Evolutionary conservation across 2,888 invertebrate species (phyloP).

Genomic region (Esperia sulphurella): DNA sequence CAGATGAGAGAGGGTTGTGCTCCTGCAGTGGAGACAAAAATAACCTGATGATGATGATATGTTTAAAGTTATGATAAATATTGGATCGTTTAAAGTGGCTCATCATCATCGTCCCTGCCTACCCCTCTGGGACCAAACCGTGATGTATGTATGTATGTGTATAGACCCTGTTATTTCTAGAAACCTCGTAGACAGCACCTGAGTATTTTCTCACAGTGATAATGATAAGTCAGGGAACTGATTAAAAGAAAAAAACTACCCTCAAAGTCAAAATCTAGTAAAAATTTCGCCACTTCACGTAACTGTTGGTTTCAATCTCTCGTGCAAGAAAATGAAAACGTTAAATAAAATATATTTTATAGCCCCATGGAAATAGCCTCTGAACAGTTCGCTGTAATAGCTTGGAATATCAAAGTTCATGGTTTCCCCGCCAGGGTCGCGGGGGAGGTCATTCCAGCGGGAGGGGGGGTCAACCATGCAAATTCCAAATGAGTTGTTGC

Average conservation of each 20-base stretch:
- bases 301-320: constrained; percentile 1
- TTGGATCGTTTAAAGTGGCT: too few species aligned
- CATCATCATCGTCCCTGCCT: too few species aligned
- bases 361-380: not conserved
- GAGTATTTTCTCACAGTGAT: too few species aligned
- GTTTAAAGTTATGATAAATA: too few species aligned
- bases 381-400: not conserved
- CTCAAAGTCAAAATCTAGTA: not conserved
- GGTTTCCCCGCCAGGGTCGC: not conserved
- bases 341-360: constrained; percentile 1
- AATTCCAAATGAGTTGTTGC: not conserved
- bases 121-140: too few species aligned
- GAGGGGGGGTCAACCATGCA: not conserved
- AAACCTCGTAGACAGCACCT: too few species aligned
- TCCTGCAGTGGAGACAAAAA: too few species aligned
- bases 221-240: too few species aligned
- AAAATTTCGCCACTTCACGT: not conserved
- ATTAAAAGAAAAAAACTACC: not conserved
- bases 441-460: not conserved
- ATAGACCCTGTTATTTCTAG: too few species aligned
- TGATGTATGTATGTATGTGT: too few species aligned
- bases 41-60: too few species aligned
- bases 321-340: constrained; percentile 2
- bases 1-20: too few species aligned
- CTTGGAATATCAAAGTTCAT: not conserved